Percentiles rank a stretch among this genome's conserved stretches.
These are phyloP conservation scores for Tympanoctomys barrerae DNA, from an alignment of 2,797 vertebrate species.

Conservation along the genomic window DNA sequence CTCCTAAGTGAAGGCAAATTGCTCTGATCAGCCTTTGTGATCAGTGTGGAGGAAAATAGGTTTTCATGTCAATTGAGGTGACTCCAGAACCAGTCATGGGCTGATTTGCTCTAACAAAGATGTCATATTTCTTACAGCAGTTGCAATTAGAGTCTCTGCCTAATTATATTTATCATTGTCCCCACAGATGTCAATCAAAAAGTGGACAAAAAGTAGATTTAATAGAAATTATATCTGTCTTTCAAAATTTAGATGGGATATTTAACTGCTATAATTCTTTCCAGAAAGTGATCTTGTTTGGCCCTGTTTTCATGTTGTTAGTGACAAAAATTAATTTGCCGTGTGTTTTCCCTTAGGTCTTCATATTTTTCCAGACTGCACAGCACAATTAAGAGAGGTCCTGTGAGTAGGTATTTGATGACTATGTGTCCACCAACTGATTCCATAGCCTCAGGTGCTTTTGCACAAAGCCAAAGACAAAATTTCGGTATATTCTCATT, in stretches of 20 bases:
- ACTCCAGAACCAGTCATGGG: neutral
- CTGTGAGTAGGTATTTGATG: neutral
- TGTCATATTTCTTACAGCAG: neutral
- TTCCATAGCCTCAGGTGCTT: neutral
- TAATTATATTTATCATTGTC: slow-evolving; percentile 30
- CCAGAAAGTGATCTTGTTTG: neutral
- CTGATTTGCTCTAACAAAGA: neutral
- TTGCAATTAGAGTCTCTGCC: neutral
- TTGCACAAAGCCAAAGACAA: neutral
- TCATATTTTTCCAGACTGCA: neutral
- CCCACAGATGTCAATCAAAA: neutral
- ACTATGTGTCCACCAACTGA: neutral
- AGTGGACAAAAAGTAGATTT: neutral
- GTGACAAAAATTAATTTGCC: neutral
- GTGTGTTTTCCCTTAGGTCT: neutral
- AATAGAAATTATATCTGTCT: neutral
- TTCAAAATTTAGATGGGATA: neutral
- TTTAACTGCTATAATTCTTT: neutral
- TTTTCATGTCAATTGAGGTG: neutral
- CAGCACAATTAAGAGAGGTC: rapidly evolving
- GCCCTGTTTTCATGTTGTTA: neutral
- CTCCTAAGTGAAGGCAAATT: neutral
- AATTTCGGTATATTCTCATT: neutral
- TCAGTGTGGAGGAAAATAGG: neutral
- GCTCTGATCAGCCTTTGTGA: neutral